Evolutionary conservation across 2,113 vertebrate genomes (phyloP).

Genomic region (Mirza zaza): DNA sequence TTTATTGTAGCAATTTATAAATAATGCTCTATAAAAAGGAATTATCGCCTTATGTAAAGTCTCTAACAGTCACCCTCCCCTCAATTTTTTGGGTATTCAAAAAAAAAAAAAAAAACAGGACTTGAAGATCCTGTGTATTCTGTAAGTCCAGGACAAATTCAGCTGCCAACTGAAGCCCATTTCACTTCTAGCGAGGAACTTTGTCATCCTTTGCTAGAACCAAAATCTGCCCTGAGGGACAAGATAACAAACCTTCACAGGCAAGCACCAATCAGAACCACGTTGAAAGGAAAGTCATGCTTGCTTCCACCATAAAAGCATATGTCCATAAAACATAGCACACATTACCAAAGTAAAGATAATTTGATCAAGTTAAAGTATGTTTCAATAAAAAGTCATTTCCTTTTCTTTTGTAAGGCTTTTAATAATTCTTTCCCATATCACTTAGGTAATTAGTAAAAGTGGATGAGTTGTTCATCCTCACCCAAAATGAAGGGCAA

Average conservation of each 20-base stretch:
- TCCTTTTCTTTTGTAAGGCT: background rate
- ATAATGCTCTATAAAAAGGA: background rate
- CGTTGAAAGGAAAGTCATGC: background rate
- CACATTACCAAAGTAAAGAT: background rate
- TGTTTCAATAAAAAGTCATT: background rate
- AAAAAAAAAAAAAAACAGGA: background rate
- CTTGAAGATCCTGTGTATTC: background rate
- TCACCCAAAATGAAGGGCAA: background rate
- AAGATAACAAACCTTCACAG: background rate
- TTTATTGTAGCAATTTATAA: constrained; percentile 38
- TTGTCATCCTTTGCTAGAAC: background rate
- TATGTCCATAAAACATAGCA: background rate
- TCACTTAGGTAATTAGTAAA: background rate
- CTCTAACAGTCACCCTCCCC: background rate
- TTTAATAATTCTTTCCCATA: background rate
- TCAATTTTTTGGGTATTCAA: background rate
- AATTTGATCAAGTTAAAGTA: background rate
- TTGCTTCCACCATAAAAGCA: background rate
- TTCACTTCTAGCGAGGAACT: background rate
- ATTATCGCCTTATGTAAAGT: background rate
- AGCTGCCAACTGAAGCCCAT: background rate
- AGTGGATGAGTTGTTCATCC: background rate
- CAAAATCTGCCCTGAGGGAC: background rate
- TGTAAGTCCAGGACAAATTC: background rate
- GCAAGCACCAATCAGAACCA: background rate